Base-by-base conservation (phyloP, 2,113 vertebrate genomes). In the Pseudopipra pipra region DNA sequence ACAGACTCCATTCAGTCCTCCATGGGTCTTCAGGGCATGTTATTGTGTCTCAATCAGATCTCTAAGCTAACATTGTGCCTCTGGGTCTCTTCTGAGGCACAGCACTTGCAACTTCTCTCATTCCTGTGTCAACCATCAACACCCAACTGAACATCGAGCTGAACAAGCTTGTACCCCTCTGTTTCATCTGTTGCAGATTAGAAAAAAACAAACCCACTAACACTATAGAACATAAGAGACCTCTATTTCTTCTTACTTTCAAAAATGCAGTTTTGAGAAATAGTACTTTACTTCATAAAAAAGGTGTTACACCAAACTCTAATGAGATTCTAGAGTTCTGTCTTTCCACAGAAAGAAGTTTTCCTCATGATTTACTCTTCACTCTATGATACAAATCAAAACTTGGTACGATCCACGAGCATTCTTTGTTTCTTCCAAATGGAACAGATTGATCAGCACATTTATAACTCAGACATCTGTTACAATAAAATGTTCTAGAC, bases 151-250 rank as follows among this genome's bases (percentile, higher is more conserved):
- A 44, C 6, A 56, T n/a, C 3, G 20, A 55, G 35, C 7, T 61
- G 55, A 37, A 55, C 2, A 55, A 46, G 2, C 5, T 65, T 37
- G 17, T 20, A 27, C 3, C 10, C 20, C 16, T 54, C 43, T 77
- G 4, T 35, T 95, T 68, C 19, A 10, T 37, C 14, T 51, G 8
- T 24, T 70, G 14, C 15, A 82, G 19, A 37, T 51, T 20, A 33
- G 35, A 59, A 61, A 70, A 90, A 39, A 0, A 12, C 8, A 65
- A 77, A 55, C 3, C 3, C 5, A n/a, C 7, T 41, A 37, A 31
- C 5, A 12, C 7, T 30, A 12, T 7, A 77, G 23, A 23, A 46
- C 0, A 0, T 16, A n/a, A n/a, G 5, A 77, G 11, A 66, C 30
- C 5, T 1, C 4, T 14, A 22, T 51, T 78, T 37, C 30, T 74